Evolutionary conservation across 2,797 vertebrate species (phyloP).

Genomic region (Dicrostonyx torquatus): DNA sequence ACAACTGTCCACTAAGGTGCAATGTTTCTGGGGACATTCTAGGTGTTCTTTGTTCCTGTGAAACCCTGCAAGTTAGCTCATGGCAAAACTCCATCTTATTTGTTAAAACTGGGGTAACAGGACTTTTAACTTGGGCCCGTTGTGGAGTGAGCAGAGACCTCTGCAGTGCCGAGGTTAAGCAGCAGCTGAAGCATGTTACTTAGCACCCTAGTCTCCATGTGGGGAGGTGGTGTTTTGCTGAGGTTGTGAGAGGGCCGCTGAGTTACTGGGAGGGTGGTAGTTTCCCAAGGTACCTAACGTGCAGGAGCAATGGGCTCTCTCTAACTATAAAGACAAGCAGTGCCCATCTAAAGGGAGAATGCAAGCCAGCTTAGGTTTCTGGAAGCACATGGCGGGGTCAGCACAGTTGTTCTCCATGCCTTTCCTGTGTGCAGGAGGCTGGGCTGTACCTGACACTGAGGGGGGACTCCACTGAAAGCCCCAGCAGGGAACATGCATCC

Average conservation of each 20-base stretch:
- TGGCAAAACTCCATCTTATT: background rate
- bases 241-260: background rate
- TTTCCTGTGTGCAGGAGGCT: background rate
- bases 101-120: background rate
- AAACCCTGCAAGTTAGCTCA: background rate
- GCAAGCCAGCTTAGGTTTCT: background rate
- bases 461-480: slow-evolving; percentile 94
- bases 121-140: background rate
- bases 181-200: background rate
- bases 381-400: background rate
- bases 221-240: background rate
- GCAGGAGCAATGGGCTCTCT: background rate
- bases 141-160: background rate
- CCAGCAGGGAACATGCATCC: slow-evolving; percentile 93
- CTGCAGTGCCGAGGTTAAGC: background rate
- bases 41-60: background rate
- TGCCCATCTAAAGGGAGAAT: background rate
- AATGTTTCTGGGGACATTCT: background rate
- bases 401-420: background rate
- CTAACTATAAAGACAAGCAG: background rate
- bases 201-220: background rate
- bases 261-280: fast-evolving
- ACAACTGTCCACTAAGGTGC: background rate
- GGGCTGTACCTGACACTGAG: slow-evolving; percentile 92
- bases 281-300: too few species aligned